phyloP scores from a whole-genome alignment of 2,888 invertebrate species.

The Heliconius aoede region DNA sequence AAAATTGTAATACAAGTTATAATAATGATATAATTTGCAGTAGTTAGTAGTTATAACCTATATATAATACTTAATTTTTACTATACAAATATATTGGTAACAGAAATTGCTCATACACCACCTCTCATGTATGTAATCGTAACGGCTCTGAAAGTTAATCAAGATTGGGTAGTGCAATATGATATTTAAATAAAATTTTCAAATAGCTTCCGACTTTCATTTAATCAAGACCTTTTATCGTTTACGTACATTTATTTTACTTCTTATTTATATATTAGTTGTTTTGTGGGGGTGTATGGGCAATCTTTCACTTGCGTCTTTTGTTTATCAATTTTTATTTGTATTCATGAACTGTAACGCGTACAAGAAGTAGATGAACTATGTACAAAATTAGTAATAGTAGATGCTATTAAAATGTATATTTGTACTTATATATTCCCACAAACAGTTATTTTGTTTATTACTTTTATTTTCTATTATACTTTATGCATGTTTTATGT shows the following conservation, averaged over 20 bases:
- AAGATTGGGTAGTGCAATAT: constrained; percentile 69
- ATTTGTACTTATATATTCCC: constrained; percentile 78
- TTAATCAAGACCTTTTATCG: constrained; percentile 74
- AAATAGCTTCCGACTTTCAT: constrained; percentile 76
- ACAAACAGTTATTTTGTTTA: constrained; percentile 66
- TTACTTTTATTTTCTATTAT: constrained; percentile 48
- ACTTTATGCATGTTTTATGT: constrained; percentile 41
- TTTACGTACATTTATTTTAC: constrained; percentile 69
- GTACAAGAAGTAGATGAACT: constrained; percentile 12
- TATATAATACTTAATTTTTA: neutral
- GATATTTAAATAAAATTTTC: constrained; percentile 75
- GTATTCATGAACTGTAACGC: constrained; percentile 20
- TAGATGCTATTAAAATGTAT: constrained; percentile 37
- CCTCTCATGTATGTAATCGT: constrained; percentile 72
- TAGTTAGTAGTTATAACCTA: neutral
- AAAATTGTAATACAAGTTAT: neutral
- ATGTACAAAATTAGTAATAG: constrained; percentile 31
- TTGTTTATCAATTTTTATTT: constrained; percentile 13
- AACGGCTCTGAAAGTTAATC: constrained; percentile 54
- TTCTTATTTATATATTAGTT: constrained; percentile 60
- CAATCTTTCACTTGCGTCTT: constrained; percentile 62
- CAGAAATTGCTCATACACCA: constrained; percentile 82
- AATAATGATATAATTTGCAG: neutral
- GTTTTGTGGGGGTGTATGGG: constrained; percentile 84
- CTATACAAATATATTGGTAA: constrained; percentile 40